Evolutionary conservation across 2,888 invertebrate genomes (phyloP).

Genomic region (Octodonta nipae): DNA sequence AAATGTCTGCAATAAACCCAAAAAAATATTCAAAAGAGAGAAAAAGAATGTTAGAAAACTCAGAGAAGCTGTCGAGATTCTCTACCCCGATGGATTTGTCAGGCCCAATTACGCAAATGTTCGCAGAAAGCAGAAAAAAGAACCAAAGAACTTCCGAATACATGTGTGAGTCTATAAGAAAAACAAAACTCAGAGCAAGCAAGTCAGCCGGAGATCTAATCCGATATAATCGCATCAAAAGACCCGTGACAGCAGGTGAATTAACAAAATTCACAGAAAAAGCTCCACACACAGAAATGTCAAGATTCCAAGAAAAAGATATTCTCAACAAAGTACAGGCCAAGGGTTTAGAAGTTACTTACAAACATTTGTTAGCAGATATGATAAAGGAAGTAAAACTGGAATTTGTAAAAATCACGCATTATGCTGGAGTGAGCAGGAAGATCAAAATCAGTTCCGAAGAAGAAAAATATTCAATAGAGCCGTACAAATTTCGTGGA

Average conservation of each 20-base stretch:
- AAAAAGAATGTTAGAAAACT: not conserved
- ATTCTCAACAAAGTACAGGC: slow-evolving; percentile 47
- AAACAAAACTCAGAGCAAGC: slow-evolving; percentile 8
- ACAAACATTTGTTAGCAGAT: slow-evolving; percentile 39
- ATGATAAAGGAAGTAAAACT: slow-evolving; percentile 42
- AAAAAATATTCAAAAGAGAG: not conserved
- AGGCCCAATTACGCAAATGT: too few species aligned
- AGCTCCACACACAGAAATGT: slow-evolving; percentile 15
- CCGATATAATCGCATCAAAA: too few species aligned
- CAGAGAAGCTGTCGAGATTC: too few species aligned
- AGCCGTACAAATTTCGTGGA: slow-evolving; percentile 46
- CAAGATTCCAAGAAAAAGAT: slow-evolving; percentile 43
- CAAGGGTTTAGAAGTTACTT: slow-evolving; percentile 39
- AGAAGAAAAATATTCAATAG: slow-evolving; percentile 45
- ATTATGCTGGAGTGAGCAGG: slow-evolving; percentile 15
- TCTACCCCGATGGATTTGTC: too few species aligned
- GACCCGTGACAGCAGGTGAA: slow-evolving; percentile 11
- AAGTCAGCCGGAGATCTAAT: not conserved
- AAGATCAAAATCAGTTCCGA: slow-evolving; percentile 31
- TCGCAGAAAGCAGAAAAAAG: too few species aligned
- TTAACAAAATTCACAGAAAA: slow-evolving; percentile 12
- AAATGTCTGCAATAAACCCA: not conserved
- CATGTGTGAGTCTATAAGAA: slow-evolving; percentile 15
- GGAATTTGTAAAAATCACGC: slow-evolving; percentile 44
- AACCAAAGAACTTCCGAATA: slow-evolving; percentile 15